Base-by-base conservation (phyloP, 2,888 invertebrate genomes). In the Dione vanillae region DNA sequence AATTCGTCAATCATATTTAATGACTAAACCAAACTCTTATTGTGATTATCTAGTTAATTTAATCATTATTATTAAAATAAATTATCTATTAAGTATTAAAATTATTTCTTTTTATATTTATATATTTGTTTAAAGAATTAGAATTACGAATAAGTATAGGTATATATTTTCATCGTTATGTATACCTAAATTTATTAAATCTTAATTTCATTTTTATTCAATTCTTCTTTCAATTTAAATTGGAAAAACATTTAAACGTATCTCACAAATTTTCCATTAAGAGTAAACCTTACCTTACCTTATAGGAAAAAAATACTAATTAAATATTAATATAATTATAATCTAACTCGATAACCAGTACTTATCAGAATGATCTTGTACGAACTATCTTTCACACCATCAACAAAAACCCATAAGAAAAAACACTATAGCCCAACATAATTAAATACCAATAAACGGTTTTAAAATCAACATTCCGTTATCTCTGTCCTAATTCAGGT, bases 381-480 rank as follows among this genome's bases (percentile, higher is more conserved):
- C 35, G 59, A 67, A 41, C 59, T 52, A 69, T 78, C 61, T 61
- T 43, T 61, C 61, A 45, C 61, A 45, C 45, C 27, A 61, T 73
- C 72, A 69, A 77, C 75, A 76, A 79, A 69, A 78, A 61, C 47
- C 35, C 54, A 76, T 69, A 70, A 72, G 76, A 76, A 76, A 76
- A 77, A 71, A 72, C 51, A 40, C 70, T 74, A 78, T 76, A 78
- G 65, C 76, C 73, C 72, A 78, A 71, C 83, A 85, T 84, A 86
- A 89, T 91, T 91, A 90, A 91, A 91, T 85, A 85, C 84, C 86
- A 85, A 91, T 91, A 90, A 91, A 87, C 83, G 80, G 82, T 85
- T 86, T 87, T 85, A 82, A 85, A 88, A 87, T 85, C 87, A 90
- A 89, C 85, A 87, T 79, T 69, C 77, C 72, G 73, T 62, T 67